Conservation (phyloP, 1,140 invertebrate genomes). For the Fopius arisanus region DNA sequence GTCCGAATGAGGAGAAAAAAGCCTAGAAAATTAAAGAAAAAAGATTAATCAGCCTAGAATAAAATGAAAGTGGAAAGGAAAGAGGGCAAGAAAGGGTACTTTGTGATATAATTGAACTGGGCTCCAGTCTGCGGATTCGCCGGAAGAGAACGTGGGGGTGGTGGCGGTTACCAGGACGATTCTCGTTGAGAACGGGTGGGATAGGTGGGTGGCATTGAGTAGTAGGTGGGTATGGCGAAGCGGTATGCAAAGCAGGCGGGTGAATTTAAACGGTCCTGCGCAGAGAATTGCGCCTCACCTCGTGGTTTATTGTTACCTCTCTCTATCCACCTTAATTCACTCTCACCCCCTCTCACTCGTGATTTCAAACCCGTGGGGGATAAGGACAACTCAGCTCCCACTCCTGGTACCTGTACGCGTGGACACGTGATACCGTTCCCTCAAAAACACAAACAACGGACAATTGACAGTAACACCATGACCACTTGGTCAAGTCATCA, state of each 20-base stretch:
- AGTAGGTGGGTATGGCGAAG: slow-evolving; percentile 40
- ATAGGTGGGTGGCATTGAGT: slow-evolving; percentile 23
- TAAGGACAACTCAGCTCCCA: slow-evolving; percentile 4
- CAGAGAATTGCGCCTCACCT: slow-evolving; percentile 53
- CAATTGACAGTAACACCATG: no score
- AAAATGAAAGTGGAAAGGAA: slow-evolving; percentile 10
- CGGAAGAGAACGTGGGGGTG: slow-evolving; percentile 31
- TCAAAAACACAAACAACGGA: neutral
- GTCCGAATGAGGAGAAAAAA: neutral
- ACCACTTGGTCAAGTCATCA: no score
- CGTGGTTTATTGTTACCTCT: slow-evolving; percentile 38
- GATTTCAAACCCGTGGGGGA: neutral
- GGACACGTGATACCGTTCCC: neutral
- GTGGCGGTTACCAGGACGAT: slow-evolving; percentile 36
- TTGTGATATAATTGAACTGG: slow-evolving; percentile 30
- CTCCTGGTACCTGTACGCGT: neutral
- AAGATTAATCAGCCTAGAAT: neutral
- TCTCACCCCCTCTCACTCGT: slow-evolving; percentile 24
- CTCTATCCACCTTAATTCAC: neutral
- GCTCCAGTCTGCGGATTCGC: slow-evolving; percentile 29
- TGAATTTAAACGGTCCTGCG: slow-evolving; percentile 60
- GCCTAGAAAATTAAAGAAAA: neutral
- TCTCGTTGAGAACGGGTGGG: slow-evolving; percentile 31
- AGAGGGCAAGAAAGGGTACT: slow-evolving; percentile 17
- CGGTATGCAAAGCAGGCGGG: slow-evolving; percentile 60